Conservation (phyloP, 2,888 invertebrate species). For the Odontomyia ornata region DNA sequence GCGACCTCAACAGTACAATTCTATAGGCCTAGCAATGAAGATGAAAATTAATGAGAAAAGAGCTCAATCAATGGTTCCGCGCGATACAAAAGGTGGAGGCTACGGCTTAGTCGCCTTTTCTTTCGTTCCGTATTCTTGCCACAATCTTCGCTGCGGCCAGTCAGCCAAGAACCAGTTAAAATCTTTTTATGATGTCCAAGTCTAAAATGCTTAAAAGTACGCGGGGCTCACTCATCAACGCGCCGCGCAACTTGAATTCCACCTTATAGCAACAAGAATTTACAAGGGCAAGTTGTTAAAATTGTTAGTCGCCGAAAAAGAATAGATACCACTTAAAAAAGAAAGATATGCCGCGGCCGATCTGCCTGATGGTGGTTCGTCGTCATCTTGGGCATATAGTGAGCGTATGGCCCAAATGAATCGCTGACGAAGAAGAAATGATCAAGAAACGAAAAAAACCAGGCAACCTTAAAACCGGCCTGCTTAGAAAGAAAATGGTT, state of each 20-base stretch:
- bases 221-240: not conserved
- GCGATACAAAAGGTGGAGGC: not conserved
- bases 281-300: slow-evolving; percentile 11
- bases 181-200: slow-evolving; percentile 12
- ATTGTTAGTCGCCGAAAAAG: not conserved
- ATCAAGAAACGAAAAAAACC: not conserved
- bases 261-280: not conserved
- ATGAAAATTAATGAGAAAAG: slow-evolving; percentile 7
- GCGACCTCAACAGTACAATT: not conserved
- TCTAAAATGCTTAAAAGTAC: not conserved
- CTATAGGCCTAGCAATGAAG: slow-evolving; percentile 15
- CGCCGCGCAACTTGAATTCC: no score
- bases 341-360: slow-evolving; percentile 15
- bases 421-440: not conserved
- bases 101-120: no score
- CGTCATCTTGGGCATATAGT: not conserved
- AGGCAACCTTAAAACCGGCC: slow-evolving; percentile 26
- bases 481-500: slow-evolving; percentile 35
- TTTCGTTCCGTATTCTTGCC: not conserved
- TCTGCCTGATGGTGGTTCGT: not conserved
- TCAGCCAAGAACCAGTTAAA: not conserved
- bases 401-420: not conserved
- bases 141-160: not conserved
- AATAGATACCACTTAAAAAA: slow-evolving; percentile 20
- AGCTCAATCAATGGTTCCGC: slow-evolving; percentile 31